Base-by-base conservation (phyloP, 2,797 vertebrate species). In the Silurus aristotelis region DNA sequence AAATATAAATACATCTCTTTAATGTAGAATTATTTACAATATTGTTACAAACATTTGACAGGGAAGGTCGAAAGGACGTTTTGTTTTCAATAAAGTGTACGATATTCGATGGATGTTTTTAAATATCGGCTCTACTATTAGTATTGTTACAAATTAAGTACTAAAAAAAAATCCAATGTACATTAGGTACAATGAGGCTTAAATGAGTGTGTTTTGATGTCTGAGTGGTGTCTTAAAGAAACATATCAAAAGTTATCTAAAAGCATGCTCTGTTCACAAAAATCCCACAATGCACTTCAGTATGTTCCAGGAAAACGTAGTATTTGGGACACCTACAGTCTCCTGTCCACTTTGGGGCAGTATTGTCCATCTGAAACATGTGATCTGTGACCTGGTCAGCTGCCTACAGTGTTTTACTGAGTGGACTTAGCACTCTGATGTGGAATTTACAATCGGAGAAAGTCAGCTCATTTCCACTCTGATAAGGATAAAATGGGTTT, bases 381-480 rank as follows among this genome's bases (percentile, higher is more conserved):
- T 1, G 10, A 48, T 31, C 3, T 79, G 6, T 46, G 13, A 14
- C 14, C 77, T 1, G 43, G 60, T 48, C 60, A 46, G 31, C 77
- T n/a, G 38, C 10, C 52, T 46, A 46, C 22, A 17, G 20, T 15
- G 60, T 79, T 79, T 79, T 61, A 56, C 13, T 84, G 46, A 61
- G n/a, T 46, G 71, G 67, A 86, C 81, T 88, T 87, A 58, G 79
- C 14, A 68, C 78, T 79, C 31, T 66, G 82, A 60, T 43, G 58
- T 80, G 68, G 46, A 68, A 25, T 67, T 46, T 48, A 38, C 38
- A 75, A 55, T 55, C 76, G 43, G 63, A 52, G 64, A 20, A 31
- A 17, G 12, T 5, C 31, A 6, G 31, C 55, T 61, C 17, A 75
- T 60, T 52, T 70, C 67, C 67, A 67, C 55, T 58, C 14, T 9